Conservation (phyloP, 2,113 vertebrate species). For the Pygathrix nemaeus region DNA sequence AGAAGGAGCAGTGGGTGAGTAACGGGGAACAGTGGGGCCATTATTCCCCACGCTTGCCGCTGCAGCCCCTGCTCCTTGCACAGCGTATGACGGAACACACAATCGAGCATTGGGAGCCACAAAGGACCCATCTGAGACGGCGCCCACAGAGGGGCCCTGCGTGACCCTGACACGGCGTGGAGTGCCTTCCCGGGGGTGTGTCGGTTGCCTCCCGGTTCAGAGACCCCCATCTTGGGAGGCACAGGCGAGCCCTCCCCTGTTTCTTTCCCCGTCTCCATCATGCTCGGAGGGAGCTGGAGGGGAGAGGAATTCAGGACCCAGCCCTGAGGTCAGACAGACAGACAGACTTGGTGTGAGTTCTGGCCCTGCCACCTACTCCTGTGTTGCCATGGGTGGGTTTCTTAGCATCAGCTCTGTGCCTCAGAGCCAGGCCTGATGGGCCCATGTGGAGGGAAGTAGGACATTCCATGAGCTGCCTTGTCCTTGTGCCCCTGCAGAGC, state of each 20-base stretch:
- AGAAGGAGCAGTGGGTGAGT: not conserved
- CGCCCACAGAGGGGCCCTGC: conserved; percentile 58
- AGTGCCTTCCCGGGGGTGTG: not conserved
- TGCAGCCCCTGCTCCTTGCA: not conserved
- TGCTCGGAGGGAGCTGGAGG: not conserved
- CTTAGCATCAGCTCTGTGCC: not conserved
- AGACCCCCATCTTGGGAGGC: not conserved
- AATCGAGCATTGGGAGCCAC: conserved; percentile 37
- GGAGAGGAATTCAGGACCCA: not conserved
- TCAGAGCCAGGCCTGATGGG: not conserved
- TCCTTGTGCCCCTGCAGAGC: not conserved
- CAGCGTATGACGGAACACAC: not conserved
- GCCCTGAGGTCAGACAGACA: not conserved
- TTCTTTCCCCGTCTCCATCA: not conserved
- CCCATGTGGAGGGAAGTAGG: not conserved
- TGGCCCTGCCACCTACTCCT: not conserved
- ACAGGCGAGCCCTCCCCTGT: not conserved
- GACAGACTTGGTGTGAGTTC: not conserved
- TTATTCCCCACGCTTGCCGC: conserved; percentile 34
- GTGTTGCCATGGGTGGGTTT: not conserved
- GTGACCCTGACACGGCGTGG: not conserved
- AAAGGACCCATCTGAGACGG: conserved; percentile 30
- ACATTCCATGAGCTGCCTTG: not conserved
- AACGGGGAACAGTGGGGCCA: conserved; percentile 14
- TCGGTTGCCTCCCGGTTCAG: not conserved